A percentile compares a stretch with the other conserved stretches of the same genome.
Evolutionary conservation across 2,113 vertebrate genomes (phyloP).

Genomic region (Potamarius usumacintae): DNA sequence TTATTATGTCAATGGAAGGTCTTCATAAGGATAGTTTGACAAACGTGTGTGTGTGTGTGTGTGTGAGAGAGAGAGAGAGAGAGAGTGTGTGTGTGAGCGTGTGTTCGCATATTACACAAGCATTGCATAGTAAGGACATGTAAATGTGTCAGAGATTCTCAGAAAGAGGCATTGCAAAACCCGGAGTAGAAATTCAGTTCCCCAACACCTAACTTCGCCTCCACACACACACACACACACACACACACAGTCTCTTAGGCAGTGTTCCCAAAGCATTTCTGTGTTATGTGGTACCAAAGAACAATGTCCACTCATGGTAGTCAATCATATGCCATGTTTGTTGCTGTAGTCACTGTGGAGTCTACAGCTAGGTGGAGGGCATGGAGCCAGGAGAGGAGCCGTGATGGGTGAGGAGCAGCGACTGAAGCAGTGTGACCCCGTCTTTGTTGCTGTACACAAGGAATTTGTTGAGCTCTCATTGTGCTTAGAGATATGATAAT

Average conservation of each 20-base stretch:
- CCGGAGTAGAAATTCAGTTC: neutral
- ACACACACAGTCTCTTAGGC: neutral
- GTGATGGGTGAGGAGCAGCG: neutral
- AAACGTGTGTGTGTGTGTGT: neutral
- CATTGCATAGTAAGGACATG: neutral
- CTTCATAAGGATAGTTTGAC: too few species aligned
- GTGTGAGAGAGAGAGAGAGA: too few species aligned
- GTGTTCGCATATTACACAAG: slow-evolving; percentile 9
- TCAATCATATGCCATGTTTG: neutral
- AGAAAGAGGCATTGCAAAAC: neutral
- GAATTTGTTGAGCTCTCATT: neutral
- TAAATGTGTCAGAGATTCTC: neutral
- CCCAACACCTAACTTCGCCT: neutral
- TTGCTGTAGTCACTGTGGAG: neutral
- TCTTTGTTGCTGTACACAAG: neutral
- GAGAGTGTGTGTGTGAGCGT: neutral
- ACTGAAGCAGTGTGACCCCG: neutral
- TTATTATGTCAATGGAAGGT: too few species aligned
- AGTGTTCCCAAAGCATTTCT: neutral
- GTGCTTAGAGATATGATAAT: neutral
- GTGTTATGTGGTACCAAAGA: neutral
- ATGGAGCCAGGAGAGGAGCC: neutral
- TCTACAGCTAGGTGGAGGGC: neutral
- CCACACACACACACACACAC: neutral
- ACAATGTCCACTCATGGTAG: neutral